phyloP scores from a whole-genome alignment of 2,888 invertebrate species.

The Uropetala carovei region DNA sequence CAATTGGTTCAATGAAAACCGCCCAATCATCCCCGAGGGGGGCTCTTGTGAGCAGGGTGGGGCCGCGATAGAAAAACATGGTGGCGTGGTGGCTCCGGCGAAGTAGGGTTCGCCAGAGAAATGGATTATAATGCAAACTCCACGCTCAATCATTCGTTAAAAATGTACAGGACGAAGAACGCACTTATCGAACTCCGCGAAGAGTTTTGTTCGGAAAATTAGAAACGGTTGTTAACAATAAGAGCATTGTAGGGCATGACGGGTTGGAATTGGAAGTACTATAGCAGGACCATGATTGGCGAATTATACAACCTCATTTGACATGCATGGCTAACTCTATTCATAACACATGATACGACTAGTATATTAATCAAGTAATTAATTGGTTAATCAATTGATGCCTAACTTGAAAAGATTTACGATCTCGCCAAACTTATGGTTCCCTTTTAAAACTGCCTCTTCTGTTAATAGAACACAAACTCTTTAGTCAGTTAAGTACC shows the following conservation, averaged over 20 bases:
- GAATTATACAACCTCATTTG: background rate
- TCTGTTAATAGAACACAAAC: too few relatives aligned
- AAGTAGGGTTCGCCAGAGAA: background rate
- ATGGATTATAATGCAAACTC: slow-evolving; percentile 35
- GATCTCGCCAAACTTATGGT: background rate
- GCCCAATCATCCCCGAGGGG: slow-evolving; percentile 46
- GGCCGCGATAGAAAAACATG: background rate
- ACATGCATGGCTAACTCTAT: background rate
- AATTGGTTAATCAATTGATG: background rate
- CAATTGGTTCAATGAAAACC: slow-evolving; percentile 62
- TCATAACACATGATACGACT: background rate
- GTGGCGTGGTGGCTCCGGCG: background rate
- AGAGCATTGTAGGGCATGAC: background rate
- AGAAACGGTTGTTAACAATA: slow-evolving; percentile 18
- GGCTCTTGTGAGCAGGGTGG: background rate
- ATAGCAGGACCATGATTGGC: background rate
- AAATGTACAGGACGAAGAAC: background rate
- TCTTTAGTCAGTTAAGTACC: too few relatives aligned
- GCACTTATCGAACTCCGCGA: background rate
- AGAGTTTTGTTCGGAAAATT: background rate
- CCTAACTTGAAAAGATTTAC: background rate
- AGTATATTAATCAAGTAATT: background rate
- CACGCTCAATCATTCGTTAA: slow-evolving; percentile 23
- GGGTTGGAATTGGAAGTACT: slow-evolving; percentile 11
- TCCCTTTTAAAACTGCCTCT: background rate